A percentile compares a stretch with the other conserved stretches of the same genome.
phyloP scores from a whole-genome alignment of 2,113 vertebrate genomes.

The Pseudopipra pipra region DNA sequence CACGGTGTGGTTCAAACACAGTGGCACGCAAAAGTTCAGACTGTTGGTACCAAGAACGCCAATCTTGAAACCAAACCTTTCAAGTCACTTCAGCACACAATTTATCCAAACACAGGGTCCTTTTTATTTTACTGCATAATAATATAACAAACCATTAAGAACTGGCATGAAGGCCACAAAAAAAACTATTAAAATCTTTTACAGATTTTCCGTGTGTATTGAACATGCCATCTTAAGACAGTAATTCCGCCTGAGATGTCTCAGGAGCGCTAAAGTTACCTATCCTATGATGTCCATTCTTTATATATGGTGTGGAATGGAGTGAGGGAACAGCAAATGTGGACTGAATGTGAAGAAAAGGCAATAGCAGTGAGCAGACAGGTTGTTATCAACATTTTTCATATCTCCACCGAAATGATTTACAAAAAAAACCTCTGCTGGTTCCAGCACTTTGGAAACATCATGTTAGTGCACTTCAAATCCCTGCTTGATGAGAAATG shows the following conservation, averaged over 20 bases:
- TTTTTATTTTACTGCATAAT: neutral
- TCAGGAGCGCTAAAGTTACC: neutral
- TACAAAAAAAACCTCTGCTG: neutral
- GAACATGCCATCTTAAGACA: neutral
- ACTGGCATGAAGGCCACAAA: neutral
- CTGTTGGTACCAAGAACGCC: rapidly evolving
- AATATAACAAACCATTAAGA: neutral
- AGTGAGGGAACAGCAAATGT: neutral
- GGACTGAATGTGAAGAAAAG: neutral
- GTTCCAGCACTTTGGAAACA: neutral
- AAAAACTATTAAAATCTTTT: neutral
- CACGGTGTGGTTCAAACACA: rapidly evolving
- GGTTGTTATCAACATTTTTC: neutral
- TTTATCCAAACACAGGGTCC: neutral
- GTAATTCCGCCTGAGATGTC: neutral
- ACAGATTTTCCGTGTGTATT: neutral
- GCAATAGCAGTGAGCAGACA: neutral
- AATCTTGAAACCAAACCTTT: neutral
- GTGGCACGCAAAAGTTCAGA: rapidly evolving
- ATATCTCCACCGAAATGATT: neutral
- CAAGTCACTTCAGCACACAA: neutral
- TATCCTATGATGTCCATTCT: neutral
- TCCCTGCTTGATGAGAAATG: neutral
- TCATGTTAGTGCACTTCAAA: neutral
- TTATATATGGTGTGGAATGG: neutral